Percentiles rank a stretch among this genome's conserved stretches.
Conservation (phyloP, 2,113 vertebrate genomes). For the Trochalopteron elliotii region DNA sequence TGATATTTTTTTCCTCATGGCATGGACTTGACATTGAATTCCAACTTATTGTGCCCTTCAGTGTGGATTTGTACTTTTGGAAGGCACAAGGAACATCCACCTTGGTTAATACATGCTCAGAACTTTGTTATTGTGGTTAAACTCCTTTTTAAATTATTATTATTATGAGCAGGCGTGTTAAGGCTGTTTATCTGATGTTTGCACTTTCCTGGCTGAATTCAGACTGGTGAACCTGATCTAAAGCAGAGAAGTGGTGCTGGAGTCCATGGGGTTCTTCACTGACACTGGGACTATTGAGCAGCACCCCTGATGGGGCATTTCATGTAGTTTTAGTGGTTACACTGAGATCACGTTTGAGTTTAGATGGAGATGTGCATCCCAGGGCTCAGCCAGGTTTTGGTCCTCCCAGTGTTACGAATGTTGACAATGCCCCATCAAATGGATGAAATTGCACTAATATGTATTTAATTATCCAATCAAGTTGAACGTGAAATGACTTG, state of each 20-base stretch:
- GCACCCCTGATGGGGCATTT: not conserved
- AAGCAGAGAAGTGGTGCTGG: not conserved
- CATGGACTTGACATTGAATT: not conserved
- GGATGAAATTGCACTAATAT: constrained; percentile 13
- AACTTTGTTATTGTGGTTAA: not conserved
- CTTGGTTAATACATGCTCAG: not conserved
- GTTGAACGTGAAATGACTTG: constrained; percentile 59
- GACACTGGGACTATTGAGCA: not conserved
- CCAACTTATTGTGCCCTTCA: not conserved
- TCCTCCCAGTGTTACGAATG: not conserved
- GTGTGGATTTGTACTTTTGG: not conserved
- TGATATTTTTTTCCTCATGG: not conserved
- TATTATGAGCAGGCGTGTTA: not conserved
- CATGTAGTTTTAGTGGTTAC: not conserved
- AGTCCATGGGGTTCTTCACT: not conserved
- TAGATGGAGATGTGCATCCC: not conserved
- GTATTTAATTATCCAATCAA: constrained; percentile 59
- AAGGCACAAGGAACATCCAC: not conserved
- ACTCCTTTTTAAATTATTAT: not conserved
- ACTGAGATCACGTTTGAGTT: not conserved
- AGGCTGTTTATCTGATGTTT: not conserved
- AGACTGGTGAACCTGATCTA: not conserved
- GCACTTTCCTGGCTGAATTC: not conserved
- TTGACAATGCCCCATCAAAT: not conserved
- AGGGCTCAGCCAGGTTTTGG: not conserved